phyloP scores from a whole-genome alignment of 2,113 vertebrate genomes.

The Terrapene triunguis region DNA sequence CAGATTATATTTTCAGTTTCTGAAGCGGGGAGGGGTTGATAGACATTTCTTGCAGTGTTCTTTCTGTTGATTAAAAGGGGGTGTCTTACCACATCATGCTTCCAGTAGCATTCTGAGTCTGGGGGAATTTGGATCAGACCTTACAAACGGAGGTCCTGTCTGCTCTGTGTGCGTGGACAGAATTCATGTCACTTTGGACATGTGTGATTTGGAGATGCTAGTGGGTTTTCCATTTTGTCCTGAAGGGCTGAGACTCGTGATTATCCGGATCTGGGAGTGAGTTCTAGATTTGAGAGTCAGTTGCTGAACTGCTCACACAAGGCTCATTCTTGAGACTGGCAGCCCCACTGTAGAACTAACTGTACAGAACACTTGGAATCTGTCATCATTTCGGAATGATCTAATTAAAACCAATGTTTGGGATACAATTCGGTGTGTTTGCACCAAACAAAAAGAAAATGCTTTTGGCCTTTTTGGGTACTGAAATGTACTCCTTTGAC shows the following conservation, averaged over 20 bases:
- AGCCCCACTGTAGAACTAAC: neutral
- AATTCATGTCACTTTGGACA: neutral
- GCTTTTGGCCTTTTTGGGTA: neutral
- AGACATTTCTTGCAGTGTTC: neutral
- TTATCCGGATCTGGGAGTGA: neutral
- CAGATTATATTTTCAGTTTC: neutral
- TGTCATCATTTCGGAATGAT: neutral
- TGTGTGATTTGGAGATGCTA: neutral
- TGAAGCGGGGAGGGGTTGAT: neutral
- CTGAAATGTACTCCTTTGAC: neutral
- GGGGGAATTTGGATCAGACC: accelerated
- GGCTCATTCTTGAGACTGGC: neutral
- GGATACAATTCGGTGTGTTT: neutral
- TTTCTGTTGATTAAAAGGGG: neutral
- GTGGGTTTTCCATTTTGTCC: neutral
- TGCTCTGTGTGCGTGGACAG: neutral
- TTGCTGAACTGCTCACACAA: accelerated
- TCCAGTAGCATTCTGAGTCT: neutral
- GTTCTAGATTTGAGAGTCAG: accelerated
- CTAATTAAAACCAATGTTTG: neutral
- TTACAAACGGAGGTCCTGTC: neutral
- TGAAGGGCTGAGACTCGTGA: neutral
- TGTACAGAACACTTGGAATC: constrained; percentile 8
- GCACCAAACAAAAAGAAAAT: constrained; percentile 3
- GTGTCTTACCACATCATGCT: accelerated